phyloP scores from a whole-genome alignment of 2,797 vertebrate genomes.

The Poecilia velifera region DNA sequence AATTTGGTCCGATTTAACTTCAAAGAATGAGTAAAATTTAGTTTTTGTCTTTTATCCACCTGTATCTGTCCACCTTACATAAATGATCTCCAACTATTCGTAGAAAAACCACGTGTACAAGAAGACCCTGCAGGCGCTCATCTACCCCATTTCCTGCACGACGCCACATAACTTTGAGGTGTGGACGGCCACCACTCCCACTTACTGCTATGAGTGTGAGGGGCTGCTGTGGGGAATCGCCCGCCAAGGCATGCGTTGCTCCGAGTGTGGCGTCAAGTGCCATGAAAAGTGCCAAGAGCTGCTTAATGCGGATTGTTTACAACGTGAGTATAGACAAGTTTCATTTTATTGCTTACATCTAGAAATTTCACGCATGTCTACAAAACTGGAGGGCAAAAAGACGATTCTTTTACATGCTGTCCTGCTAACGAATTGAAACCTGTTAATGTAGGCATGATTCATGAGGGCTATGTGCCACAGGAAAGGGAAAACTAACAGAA shows the following conservation, averaged over 20 bases:
- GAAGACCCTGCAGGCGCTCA: slow-evolving; percentile 98
- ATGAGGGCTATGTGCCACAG: not conserved
- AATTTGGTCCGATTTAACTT: no score
- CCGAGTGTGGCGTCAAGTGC: slow-evolving; percentile 96
- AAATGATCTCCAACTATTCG: slow-evolving; percentile 4
- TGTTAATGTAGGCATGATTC: not conserved
- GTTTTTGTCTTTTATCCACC: not conserved
- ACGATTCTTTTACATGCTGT: no score
- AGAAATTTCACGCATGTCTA: no score
- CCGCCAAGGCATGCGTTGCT: slow-evolving; percentile 96
- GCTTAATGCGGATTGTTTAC: slow-evolving; percentile 96
- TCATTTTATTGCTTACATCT: no score
- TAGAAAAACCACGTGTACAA: slow-evolving; percentile 99
- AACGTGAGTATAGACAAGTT: slow-evolving; percentile 78
- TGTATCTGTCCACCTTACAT: not conserved
- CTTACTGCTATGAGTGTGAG: slow-evolving; percentile 98
- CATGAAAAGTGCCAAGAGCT: slow-evolving; percentile 99
- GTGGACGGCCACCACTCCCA: slow-evolving; percentile 96
- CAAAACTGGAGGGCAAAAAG: no score
- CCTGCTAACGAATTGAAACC: not conserved
- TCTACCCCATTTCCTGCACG: slow-evolving; percentile 98
- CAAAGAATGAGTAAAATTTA: no score
- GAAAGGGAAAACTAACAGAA: not conserved
- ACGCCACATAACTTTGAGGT: slow-evolving; percentile 98
- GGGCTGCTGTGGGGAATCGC: slow-evolving; percentile 98